Base-by-base conservation (phyloP, 1,140 invertebrate genomes). In the Zaprionus kolodkinae region DNA sequence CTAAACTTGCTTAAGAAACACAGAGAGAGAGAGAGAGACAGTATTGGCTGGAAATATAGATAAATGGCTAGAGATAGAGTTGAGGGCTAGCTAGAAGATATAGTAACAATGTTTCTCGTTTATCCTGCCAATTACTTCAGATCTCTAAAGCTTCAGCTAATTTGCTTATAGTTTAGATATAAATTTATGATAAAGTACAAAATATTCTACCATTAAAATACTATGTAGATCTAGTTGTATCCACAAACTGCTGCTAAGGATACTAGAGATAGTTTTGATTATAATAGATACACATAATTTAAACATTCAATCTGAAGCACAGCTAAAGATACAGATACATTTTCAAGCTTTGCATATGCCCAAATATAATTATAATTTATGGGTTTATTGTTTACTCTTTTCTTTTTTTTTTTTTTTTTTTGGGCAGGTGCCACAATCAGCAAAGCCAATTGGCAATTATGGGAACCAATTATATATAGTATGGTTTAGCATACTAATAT, bases 311-410 rank as follows among this genome's bases (percentile, higher is more conserved):
- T n/a, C 7, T 33, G 7, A 6, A 3, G 30, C 30, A 33, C 30
- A 33, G 33, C 45, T 21, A 21, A 6, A 27, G 30, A 38, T 33
- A 35, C 13, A 56, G 62, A 50, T 57, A 72, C 59, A 55, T 57
- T 33, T 55, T 56, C 6, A 7, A 11, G 3, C n/a, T 36, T 25
- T 27, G 38, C 17, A 36, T 57, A 54, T 48, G 6, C 15, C 17
- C 17, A 43, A 54, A 66, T 55, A 43, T 66, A 35, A 71, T 43
- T 54, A 6, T 60, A 59, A 75, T 75, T 70, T 59, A 75, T 55
- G 59, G 72, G 30, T 33, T 35, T 69, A 25, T 62, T 36, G 36
- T 30, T 63, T 13, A 21, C 13, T 36, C 13, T 36, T 25, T 57
- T 66, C 11, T 38, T 33, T 66, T 43, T 55, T 27, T 48, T 6